phyloP scores from a whole-genome alignment of 2,797 vertebrate genomes.

The Sebastes vulpes region DNA sequence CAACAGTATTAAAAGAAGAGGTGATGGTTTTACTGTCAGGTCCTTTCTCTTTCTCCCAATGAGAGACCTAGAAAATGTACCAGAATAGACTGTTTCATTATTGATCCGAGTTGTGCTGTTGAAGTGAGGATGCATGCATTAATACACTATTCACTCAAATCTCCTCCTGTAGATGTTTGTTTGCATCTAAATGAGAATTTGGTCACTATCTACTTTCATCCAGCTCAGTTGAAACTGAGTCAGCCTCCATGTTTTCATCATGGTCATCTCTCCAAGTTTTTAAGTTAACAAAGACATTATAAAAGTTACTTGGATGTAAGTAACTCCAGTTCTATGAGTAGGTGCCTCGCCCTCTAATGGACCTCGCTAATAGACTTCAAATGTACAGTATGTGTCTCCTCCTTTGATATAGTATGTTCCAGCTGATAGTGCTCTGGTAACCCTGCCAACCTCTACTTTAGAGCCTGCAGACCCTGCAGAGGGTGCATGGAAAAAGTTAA shows the following conservation, averaged over 20 bases:
- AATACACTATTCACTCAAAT: neutral
- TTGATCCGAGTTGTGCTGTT: slow-evolving; percentile 18
- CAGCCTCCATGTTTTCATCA: neutral
- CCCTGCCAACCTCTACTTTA: neutral
- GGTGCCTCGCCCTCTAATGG: neutral
- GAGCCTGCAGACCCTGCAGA: neutral
- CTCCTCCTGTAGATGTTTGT: neutral
- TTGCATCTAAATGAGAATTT: neutral
- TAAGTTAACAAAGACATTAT: neutral
- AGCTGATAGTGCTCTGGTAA: neutral
- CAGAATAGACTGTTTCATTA: slow-evolving; percentile 14
- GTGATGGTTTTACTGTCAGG: neutral
- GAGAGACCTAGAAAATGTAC: neutral
- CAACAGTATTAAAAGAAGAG: neutral
- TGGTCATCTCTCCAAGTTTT: neutral
- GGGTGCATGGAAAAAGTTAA: neutral
- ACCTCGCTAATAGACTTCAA: neutral
- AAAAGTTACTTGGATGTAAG: neutral
- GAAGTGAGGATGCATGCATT: neutral
- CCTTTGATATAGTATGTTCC: neutral
- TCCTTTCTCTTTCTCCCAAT: neutral
- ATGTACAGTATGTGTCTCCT: neutral
- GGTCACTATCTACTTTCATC: neutral
- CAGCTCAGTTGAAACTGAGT: neutral
- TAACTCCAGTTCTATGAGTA: neutral